Conservation (phyloP, 2,113 vertebrate genomes). For the Crotophaga sulcirostris region DNA sequence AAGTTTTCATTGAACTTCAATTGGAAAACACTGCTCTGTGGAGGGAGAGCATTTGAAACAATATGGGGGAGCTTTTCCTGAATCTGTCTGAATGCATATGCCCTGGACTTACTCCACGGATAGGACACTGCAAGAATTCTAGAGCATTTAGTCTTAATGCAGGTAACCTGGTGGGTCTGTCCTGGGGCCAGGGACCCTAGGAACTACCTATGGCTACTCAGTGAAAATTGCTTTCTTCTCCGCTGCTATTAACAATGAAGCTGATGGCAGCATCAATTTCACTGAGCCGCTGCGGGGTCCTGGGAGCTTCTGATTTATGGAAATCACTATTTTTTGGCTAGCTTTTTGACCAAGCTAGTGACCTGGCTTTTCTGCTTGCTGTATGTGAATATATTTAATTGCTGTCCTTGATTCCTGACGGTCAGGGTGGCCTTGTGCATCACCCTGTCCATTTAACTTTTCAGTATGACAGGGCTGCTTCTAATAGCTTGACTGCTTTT, state of each 20-base stretch:
- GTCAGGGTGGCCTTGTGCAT: neutral
- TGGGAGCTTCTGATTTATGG: neutral
- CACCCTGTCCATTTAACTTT: neutral
- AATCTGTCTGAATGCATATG: neutral
- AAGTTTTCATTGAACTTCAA: neutral
- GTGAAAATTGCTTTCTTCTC: neutral
- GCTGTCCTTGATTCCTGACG: neutral
- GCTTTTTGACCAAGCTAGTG: neutral
- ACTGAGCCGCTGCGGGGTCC: neutral
- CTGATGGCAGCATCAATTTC: neutral
- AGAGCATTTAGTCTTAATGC: neutral
- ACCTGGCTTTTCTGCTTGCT: neutral
- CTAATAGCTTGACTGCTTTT: neutral
- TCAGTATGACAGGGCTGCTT: neutral
- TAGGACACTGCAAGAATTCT: neutral
- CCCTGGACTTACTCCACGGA: neutral
- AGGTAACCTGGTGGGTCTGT: neutral
- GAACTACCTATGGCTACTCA: neutral
- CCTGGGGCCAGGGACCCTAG: neutral
- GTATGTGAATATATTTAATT: neutral
- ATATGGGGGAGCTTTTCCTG: neutral
- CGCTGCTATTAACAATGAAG: neutral
- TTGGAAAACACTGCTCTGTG: neutral
- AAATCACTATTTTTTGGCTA: neutral
- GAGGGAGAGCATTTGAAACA: neutral